Evolutionary conservation across 2,113 vertebrate species (phyloP).

Genomic region (Vidua chalybeata): DNA sequence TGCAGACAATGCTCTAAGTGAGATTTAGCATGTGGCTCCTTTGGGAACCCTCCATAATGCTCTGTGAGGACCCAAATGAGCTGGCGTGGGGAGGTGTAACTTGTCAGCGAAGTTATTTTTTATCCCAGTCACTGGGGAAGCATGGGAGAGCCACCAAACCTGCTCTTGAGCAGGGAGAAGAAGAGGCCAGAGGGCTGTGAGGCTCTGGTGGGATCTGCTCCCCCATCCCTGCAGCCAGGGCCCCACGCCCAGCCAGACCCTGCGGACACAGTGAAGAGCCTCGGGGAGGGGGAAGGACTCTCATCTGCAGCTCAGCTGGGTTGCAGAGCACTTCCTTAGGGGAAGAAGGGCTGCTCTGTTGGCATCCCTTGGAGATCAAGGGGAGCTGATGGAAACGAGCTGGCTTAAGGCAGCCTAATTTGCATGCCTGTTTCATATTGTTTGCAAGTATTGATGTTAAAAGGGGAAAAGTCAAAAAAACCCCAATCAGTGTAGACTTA

Average conservation of each 20-base stretch:
- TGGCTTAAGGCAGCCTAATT: constrained; percentile 38
- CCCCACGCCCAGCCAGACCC: background rate
- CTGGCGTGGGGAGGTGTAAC: background rate
- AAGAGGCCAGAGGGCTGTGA: background rate
- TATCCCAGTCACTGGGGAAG: background rate
- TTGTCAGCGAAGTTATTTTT: background rate
- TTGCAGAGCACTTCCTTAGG: constrained; percentile 37
- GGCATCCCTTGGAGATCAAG: constrained; percentile 49
- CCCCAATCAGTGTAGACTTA: background rate
- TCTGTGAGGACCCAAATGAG: background rate
- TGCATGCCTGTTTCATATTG: constrained; percentile 27
- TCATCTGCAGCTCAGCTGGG: constrained; percentile 52
- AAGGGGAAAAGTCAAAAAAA: background rate
- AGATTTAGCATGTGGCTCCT: background rate
- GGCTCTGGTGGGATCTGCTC: background rate
- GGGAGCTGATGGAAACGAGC: constrained; percentile 20
- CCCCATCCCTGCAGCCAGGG: background rate
- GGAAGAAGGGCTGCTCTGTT: constrained; percentile 35
- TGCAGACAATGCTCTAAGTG: constrained; percentile 8
- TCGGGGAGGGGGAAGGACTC: background rate
- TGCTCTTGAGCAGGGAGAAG: background rate
- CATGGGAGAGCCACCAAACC: background rate
- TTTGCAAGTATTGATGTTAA: background rate
- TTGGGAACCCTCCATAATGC: accelerated
- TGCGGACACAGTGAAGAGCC: background rate